These are phyloP conservation scores for Pristionchus japonicus DNA, from an alignment of 2,888 invertebrate genomes.

Conservation along the genomic window DNA sequence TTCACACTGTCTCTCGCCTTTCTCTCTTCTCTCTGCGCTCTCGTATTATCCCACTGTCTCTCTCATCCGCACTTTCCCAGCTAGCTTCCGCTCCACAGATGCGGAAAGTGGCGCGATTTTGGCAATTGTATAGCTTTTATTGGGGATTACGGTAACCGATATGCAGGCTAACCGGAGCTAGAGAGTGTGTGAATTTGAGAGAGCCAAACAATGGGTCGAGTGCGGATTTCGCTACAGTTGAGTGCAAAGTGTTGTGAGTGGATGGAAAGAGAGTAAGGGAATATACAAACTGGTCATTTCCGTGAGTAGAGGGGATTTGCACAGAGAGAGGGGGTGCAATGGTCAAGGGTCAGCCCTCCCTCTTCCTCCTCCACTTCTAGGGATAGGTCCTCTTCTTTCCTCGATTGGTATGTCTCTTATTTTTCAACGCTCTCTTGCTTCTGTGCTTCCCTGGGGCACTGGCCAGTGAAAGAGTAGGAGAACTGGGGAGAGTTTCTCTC, in stretches of 20 bases:
- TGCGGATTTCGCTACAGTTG: neutral
- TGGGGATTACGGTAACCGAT: neutral
- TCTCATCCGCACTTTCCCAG: neutral
- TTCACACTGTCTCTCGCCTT: neutral
- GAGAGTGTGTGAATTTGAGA: too few relatives aligned
- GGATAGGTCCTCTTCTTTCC: too few relatives aligned
- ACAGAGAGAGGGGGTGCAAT: neutral
- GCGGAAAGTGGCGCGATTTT: neutral
- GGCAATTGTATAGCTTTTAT: neutral
- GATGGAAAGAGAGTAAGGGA: neutral
- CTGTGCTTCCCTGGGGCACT: too few relatives aligned
- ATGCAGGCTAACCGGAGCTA: neutral
- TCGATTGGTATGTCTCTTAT: too few relatives aligned
- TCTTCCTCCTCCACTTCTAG: neutral
- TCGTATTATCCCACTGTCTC: neutral
- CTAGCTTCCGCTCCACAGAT: neutral
- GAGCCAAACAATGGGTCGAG: neutral
- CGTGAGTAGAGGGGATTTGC: conserved; percentile 26
- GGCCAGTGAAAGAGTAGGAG: neutral
- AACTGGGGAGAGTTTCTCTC: neutral
- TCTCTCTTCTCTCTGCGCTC: neutral
- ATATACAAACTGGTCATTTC: conserved; percentile 32
- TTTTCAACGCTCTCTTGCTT: too few relatives aligned
- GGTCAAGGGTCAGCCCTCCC: neutral
- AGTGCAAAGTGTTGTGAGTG: conserved; percentile 5